Conservation (phyloP, 2,797 vertebrate species). For the Poecile montanus region DNA sequence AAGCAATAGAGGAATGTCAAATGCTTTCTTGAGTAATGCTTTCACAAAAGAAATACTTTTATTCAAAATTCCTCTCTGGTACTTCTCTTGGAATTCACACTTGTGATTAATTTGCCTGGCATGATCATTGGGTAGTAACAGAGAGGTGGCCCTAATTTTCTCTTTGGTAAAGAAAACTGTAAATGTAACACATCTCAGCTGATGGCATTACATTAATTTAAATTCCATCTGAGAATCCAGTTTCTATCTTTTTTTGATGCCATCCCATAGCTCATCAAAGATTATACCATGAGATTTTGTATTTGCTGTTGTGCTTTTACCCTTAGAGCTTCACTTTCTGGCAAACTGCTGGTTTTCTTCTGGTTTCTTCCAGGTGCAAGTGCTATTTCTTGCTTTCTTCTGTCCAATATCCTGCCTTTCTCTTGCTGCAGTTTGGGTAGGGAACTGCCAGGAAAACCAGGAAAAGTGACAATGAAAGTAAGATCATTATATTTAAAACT, state of each 20-base stretch:
- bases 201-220: neutral
- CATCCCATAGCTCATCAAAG: neutral
- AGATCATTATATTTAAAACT: slow-evolving; percentile 25
- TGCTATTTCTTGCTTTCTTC: slow-evolving; percentile 66
- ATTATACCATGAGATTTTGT: neutral
- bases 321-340: slow-evolving; percentile 29
- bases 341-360: slow-evolving; percentile 57
- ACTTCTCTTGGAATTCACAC: neutral
- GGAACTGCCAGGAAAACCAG: slow-evolving; percentile 5
- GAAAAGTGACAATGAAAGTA: slow-evolving; percentile 62
- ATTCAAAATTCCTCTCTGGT: neutral
- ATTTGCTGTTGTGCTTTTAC: neutral
- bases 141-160: neutral
- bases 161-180: neutral
- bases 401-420: slow-evolving; percentile 63
- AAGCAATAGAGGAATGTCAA: neutral
- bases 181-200: neutral
- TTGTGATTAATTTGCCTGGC: neutral
- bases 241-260: neutral
- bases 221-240: neutral
- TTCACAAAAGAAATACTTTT: neutral
- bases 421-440: slow-evolving; percentile 60
- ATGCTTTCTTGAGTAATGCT: neutral
- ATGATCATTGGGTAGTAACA: neutral
- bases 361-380: slow-evolving; percentile 75